Conservation (phyloP, 2,113 vertebrate species). For the Bungarus multicinctus region DNA sequence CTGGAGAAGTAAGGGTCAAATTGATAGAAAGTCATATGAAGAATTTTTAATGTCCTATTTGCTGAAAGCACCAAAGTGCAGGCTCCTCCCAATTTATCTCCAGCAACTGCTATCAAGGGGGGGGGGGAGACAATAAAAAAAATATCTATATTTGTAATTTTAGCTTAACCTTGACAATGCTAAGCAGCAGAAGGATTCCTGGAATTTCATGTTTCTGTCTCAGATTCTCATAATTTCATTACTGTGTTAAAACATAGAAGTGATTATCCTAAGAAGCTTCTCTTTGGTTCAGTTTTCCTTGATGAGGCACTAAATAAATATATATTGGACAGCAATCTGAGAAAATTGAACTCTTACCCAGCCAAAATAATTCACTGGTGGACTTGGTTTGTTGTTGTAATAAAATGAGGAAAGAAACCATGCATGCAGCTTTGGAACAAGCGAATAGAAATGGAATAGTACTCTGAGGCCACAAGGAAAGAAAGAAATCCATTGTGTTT, state of each 20-base stretch:
- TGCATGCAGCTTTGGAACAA: background rate
- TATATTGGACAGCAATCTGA: background rate
- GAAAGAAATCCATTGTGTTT: background rate
- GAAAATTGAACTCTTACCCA: background rate
- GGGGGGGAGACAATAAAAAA: background rate
- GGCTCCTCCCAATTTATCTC: too few species aligned
- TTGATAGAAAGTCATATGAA: too few species aligned
- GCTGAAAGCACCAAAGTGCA: background rate
- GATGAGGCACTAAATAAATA: background rate
- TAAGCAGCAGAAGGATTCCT: background rate
- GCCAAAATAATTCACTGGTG: background rate
- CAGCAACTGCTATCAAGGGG: background rate
- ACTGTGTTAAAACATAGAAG: background rate
- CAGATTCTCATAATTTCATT: background rate
- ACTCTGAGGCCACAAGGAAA: background rate
- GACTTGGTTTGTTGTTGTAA: background rate
- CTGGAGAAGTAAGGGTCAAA: background rate
- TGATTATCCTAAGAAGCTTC: background rate
- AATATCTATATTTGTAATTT: background rate
- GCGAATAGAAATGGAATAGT: background rate
- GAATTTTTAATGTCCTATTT: background rate
- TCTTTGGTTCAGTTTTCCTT: background rate
- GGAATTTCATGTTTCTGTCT: background rate
- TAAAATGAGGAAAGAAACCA: background rate
- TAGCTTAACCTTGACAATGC: background rate